Percentiles rank a stretch among this genome's conserved stretches.
Conservation (phyloP, 2,888 invertebrate species). For the Dryococelus australis region DNA sequence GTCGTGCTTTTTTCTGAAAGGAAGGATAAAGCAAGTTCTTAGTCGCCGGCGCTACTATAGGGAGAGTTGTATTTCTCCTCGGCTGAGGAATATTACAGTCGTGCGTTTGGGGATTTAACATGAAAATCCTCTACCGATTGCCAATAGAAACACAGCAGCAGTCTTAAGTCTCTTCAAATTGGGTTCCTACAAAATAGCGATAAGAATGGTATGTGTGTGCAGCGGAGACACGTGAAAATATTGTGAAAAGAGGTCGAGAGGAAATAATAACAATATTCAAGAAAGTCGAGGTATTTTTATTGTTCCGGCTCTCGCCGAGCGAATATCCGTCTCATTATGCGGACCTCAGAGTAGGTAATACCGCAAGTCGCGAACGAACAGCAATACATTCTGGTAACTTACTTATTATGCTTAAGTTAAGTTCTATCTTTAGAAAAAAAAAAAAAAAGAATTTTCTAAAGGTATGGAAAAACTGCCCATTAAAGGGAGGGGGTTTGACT, state of each 20-base stretch:
- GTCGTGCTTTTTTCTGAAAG: neutral
- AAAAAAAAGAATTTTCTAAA: too few relatives aligned
- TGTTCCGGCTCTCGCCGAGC: too few relatives aligned
- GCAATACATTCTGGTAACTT: too few relatives aligned
- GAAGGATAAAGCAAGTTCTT: neutral
- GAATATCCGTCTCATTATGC: too few relatives aligned
- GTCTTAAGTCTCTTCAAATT: constrained; percentile 39
- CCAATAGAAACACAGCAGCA: constrained; percentile 33
- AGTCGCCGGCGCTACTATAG: neutral
- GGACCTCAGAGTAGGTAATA: too few relatives aligned
- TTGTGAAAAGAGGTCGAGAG: neutral
- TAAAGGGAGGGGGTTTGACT: too few relatives aligned
- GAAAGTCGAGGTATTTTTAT: too few relatives aligned
- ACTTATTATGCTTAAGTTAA: too few relatives aligned
- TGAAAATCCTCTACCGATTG: constrained; percentile 36
- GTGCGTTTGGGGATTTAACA: constrained; percentile 22
- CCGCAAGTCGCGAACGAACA: too few relatives aligned
- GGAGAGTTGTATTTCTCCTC: neutral
- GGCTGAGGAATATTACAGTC: constrained; percentile 3
- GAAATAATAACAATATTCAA: constrained; percentile 13
- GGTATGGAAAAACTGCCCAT: too few relatives aligned
- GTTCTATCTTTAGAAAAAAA: too few relatives aligned
- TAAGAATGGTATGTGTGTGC: neutral
- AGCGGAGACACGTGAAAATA: neutral
- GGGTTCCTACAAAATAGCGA: constrained; percentile 30